Conservation (phyloP, 2,888 invertebrate genomes). For the Lysandra bellargus region DNA sequence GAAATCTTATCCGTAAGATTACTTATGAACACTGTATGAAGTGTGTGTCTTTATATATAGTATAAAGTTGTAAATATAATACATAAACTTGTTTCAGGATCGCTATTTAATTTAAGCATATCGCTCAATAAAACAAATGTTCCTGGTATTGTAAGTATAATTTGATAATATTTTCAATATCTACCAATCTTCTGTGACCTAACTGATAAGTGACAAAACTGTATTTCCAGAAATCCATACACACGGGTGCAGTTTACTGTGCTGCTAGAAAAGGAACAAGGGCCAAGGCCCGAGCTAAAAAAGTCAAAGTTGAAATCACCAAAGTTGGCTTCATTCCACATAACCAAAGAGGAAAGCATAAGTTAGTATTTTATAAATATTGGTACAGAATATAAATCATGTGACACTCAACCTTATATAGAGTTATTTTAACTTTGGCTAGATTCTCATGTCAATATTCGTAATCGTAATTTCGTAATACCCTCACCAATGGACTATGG, state of each 20-base stretch:
- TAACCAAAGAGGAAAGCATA: slow-evolving; percentile 80
- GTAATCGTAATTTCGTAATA: too few species aligned
- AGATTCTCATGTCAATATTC: not conserved
- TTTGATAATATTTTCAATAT: not conserved
- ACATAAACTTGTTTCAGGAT: slow-evolving; percentile 57
- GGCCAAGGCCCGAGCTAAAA: slow-evolving; percentile 86
- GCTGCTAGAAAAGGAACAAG: slow-evolving; percentile 92
- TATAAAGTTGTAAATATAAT: not conserved
- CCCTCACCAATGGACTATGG: too few species aligned
- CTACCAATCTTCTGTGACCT: not conserved
- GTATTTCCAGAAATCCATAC: slow-evolving; percentile 67
- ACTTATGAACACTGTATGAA: slow-evolving; percentile 47
- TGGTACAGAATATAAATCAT: not conserved
- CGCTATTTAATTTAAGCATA: slow-evolving; percentile 55
- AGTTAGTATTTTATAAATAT: slow-evolving; percentile 42
- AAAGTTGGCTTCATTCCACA: slow-evolving; percentile 89
- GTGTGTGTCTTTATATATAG: not conserved
- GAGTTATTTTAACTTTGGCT: not conserved
- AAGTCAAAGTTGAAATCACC: slow-evolving; percentile 87
- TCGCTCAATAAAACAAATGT: slow-evolving; percentile 55
- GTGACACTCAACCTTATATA: not conserved
- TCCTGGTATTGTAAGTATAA: slow-evolving; percentile 56
- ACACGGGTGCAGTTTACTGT: slow-evolving; percentile 81
- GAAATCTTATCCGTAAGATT: slow-evolving; percentile 62
- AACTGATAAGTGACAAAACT: not conserved